A percentile compares a stretch with the other conserved stretches of the same genome.
Evolutionary conservation across 2,888 invertebrate genomes (phyloP).

Genomic region (Kuschelorhynchus macadamiae): DNA sequence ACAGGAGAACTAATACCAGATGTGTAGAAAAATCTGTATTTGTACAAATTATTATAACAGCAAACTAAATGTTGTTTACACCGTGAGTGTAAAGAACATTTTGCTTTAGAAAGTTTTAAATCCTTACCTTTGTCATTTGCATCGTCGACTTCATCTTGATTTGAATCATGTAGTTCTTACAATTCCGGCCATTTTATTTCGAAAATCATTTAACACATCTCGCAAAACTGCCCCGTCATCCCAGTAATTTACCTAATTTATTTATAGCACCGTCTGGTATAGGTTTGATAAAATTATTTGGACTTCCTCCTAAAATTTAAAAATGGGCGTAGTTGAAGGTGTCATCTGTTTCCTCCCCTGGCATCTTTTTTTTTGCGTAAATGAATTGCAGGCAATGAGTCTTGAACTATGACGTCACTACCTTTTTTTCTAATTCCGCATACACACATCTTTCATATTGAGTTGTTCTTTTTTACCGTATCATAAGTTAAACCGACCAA

Average conservation of each 20-base stretch:
- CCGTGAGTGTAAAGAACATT: too few relatives aligned
- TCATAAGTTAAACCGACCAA: not conserved
- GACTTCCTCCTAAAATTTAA: not conserved
- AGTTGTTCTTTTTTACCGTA: not conserved
- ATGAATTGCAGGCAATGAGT: not conserved
- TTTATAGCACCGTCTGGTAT: not conserved
- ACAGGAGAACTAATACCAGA: constrained; percentile 41
- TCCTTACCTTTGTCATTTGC: too few relatives aligned
- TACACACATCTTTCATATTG: not conserved
- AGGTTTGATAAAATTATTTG: not conserved
- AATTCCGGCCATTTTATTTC: too few relatives aligned
- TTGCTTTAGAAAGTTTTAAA: too few relatives aligned
- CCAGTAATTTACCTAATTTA: not conserved
- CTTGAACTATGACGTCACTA: not conserved
- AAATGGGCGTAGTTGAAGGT: not conserved
- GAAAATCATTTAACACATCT: not conserved
- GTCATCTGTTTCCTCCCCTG: not conserved
- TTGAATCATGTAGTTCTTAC: too few relatives aligned
- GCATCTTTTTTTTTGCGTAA: not conserved
- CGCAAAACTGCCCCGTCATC: not conserved
- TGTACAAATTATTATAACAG: too few relatives aligned
- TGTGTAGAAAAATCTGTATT: constrained; percentile 24
- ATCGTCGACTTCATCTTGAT: too few relatives aligned
- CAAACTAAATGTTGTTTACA: too few relatives aligned
- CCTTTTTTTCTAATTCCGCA: not conserved